phyloP scores from a whole-genome alignment of 23 tunicate species.

The Trididemnum nubilum region DNA sequence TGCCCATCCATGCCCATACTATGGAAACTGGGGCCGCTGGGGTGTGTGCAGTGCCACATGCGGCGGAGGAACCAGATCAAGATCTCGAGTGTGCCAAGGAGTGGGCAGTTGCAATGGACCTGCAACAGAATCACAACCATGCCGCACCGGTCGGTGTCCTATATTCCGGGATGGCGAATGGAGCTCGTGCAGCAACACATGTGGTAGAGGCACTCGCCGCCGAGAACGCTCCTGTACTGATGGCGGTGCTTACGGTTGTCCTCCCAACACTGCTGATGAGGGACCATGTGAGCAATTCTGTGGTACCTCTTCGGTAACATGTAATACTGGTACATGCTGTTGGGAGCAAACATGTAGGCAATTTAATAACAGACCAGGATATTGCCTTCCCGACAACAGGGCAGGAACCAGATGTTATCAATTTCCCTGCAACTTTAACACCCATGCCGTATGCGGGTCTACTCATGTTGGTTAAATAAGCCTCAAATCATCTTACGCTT shows the following conservation, averaged over 20 bases:
- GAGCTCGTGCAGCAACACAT: constrained; percentile 17
- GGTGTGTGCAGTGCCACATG: not conserved
- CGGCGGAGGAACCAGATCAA: not conserved
- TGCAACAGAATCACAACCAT: not conserved
- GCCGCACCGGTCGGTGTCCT: constrained; percentile 31
- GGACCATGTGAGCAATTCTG: constrained; percentile 7
- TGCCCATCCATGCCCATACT: constrained; percentile 37
- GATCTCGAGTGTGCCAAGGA: not conserved
- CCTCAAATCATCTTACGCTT: no score
- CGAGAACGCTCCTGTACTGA: constrained; percentile 9
- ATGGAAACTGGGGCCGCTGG: constrained; percentile 15
- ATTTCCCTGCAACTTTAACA: no score
- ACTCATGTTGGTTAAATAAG: no score
- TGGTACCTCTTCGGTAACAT: not conserved
- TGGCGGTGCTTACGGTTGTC: constrained; percentile 45
- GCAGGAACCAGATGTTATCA: no score
- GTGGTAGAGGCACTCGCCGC: constrained; percentile 24
- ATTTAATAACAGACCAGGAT: constrained; percentile 19
- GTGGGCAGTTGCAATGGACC: constrained; percentile 49
- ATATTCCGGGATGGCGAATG: constrained; percentile 3
- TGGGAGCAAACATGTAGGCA: not conserved
- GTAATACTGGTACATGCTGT: constrained; percentile 20
- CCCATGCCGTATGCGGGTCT: no score
- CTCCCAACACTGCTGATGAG: not conserved
- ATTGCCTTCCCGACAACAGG: constrained; percentile 1